These are phyloP conservation scores for Lethenteron reissneri DNA, from an alignment of 2,113 vertebrate species.

Conservation along the genomic window DNA sequence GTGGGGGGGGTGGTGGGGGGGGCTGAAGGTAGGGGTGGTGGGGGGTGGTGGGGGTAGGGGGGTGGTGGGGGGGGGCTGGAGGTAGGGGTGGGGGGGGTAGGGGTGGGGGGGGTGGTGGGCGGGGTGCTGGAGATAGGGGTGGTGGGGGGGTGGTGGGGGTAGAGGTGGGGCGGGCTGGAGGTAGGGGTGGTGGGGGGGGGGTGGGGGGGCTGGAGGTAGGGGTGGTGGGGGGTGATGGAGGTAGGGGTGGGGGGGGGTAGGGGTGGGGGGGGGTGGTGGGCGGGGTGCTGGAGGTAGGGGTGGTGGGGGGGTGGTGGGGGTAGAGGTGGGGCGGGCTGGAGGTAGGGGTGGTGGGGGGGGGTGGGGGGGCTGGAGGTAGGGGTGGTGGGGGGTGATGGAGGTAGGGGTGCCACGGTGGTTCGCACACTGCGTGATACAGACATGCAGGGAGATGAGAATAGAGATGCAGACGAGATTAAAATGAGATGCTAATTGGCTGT, in stretches of 20 bases:
- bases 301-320: neutral
- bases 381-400: neutral
- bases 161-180: neutral
- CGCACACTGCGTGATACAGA: too few relatives aligned
- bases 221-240: neutral
- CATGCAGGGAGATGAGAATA: too few relatives aligned
- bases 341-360: neutral
- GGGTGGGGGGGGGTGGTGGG: too few relatives aligned
- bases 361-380: neutral
- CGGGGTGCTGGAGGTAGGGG: neutral
- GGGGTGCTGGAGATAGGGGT: neutral
- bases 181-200: neutral
- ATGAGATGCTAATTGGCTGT: too few relatives aligned
- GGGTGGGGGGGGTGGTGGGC: neutral
- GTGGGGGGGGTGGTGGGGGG: too few relatives aligned
- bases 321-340: neutral
- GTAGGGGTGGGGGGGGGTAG: neutral
- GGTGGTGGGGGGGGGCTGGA: neutral
- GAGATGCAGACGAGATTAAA: too few relatives aligned
- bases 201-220: neutral
- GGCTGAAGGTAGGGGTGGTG: too few relatives aligned
- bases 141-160: neutral
- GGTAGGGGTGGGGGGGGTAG: neutral
- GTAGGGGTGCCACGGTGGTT: neutral
- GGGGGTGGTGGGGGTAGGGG: too few relatives aligned